These are phyloP conservation scores for Notothenia rossii DNA, from an alignment of 2,113 vertebrate species.

Conservation along the genomic window DNA sequence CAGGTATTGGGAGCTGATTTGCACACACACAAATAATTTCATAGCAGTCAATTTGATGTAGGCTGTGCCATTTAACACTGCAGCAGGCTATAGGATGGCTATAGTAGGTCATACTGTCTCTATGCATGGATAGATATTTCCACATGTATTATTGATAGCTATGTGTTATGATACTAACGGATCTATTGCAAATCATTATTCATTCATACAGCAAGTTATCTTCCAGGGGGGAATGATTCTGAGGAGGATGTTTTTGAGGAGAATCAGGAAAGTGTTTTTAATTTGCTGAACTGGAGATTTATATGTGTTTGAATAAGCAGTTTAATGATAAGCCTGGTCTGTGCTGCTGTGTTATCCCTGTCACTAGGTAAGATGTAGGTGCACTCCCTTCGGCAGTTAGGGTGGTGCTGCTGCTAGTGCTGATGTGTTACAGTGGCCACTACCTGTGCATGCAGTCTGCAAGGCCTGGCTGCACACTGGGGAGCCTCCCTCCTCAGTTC, in stretches of 20 bases:
- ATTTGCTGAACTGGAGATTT: conserved; percentile 42
- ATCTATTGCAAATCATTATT: conserved; percentile 71
- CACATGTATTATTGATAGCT: conserved; percentile 73
- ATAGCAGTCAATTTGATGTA: conserved; percentile 73
- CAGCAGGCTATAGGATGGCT: conserved; percentile 66
- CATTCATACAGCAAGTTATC: conserved; percentile 66
- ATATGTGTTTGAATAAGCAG: conserved; percentile 55
- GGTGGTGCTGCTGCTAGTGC: conserved; percentile 74
- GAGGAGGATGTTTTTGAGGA: conserved; percentile 27
- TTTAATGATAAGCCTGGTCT: conserved; percentile 40
- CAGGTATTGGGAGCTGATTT: conserved; percentile 59
- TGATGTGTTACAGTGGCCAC: conserved; percentile 77
- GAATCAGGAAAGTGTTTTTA: conserved; percentile 20
- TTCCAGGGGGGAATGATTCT: neutral
- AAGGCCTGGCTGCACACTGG: conserved; percentile 47
- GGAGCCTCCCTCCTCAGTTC: conserved; percentile 15
- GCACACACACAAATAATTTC: conserved; percentile 29
- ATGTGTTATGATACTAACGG: conserved; percentile 66
- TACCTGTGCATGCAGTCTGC: conserved; percentile 75
- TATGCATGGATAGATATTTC: conserved; percentile 47
- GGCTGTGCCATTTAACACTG: conserved; percentile 73
- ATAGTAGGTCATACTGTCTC: conserved; percentile 75
- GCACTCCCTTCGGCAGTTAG: conserved; percentile 71
- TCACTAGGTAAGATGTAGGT: conserved; percentile 82
- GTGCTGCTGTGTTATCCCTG: conserved; percentile 65